phyloP scores from a whole-genome alignment of 2,113 vertebrate species.

The Cavia porcellus region DNA sequence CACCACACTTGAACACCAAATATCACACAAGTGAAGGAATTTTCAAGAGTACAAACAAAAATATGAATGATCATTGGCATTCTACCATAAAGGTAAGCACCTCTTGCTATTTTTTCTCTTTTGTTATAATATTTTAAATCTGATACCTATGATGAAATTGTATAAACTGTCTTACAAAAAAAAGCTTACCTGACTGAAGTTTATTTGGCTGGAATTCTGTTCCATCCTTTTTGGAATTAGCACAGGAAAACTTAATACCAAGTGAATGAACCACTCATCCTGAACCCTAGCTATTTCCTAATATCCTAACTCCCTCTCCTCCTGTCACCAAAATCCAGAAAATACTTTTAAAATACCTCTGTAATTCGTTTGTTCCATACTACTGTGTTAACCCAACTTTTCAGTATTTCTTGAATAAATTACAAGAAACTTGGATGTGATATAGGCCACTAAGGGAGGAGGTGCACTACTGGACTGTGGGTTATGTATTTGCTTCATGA shows the following conservation, averaged over 20 bases:
- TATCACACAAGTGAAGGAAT: not conserved
- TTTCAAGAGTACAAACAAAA: slow-evolving; percentile 58
- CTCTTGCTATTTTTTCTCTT: slow-evolving; percentile 5
- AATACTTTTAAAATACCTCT: not conserved
- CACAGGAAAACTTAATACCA: slow-evolving; percentile 8
- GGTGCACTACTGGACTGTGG: not conserved
- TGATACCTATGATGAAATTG: not conserved
- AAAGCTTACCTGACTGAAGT: not conserved
- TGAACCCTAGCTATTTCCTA: not conserved
- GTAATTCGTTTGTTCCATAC: not conserved
- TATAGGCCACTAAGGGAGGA: not conserved
- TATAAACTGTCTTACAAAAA: not conserved
- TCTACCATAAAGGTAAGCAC: not conserved
- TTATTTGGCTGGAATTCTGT: slow-evolving; percentile 12
- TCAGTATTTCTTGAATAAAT: not conserved
- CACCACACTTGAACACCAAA: slow-evolving; percentile 12
- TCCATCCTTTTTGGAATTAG: slow-evolving; percentile 1
- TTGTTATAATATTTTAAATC: slow-evolving; percentile 32
- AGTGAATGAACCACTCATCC: not conserved
- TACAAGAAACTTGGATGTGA: not conserved
- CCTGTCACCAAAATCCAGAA: not conserved
- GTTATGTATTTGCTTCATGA: slow-evolving; percentile 10
- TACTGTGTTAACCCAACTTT: not conserved
- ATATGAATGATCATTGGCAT: not conserved
- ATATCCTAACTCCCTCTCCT: not conserved